Evolutionary conservation across 2,113 vertebrate genomes (phyloP).

Genomic region (Excalfactoria chinensis): DNA sequence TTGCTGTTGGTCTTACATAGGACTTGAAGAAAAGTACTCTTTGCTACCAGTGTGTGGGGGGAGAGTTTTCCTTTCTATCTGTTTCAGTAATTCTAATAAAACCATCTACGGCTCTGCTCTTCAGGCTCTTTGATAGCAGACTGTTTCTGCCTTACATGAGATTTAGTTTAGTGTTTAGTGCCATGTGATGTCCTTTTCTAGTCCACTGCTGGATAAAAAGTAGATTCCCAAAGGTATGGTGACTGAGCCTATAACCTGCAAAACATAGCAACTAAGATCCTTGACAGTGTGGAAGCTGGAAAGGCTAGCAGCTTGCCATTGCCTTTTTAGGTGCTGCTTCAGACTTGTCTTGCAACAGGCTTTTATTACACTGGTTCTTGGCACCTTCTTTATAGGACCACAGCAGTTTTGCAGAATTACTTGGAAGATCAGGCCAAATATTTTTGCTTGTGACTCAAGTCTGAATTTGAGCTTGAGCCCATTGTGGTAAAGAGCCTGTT

Average conservation of each 20-base stretch:
- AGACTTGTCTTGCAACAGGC: not conserved
- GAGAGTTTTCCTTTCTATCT: not conserved
- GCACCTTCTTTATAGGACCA: not conserved
- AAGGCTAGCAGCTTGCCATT: not conserved
- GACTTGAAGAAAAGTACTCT: not conserved
- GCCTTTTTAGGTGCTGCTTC: not conserved
- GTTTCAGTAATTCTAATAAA: not conserved
- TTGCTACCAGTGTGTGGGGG: not conserved
- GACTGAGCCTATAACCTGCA: not conserved
- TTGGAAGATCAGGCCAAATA: not conserved
- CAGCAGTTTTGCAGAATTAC: constrained; percentile 1
- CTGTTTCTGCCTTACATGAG: not conserved
- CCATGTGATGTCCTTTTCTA: not conserved
- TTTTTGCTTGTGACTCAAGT: not conserved
- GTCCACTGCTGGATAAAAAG: not conserved
- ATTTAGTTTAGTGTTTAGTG: no score
- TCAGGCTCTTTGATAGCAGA: not conserved
- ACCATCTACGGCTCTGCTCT: not conserved
- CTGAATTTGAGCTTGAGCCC: not conserved
- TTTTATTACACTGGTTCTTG: not conserved
- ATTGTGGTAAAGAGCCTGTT: not conserved
- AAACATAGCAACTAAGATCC: not conserved
- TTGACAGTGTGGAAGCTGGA: not conserved
- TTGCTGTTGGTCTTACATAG: not conserved
- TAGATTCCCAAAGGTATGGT: not conserved